These are phyloP conservation scores for Papilio aristodemus DNA, from an alignment of 1,140 invertebrate species.

Conservation along the genomic window DNA sequence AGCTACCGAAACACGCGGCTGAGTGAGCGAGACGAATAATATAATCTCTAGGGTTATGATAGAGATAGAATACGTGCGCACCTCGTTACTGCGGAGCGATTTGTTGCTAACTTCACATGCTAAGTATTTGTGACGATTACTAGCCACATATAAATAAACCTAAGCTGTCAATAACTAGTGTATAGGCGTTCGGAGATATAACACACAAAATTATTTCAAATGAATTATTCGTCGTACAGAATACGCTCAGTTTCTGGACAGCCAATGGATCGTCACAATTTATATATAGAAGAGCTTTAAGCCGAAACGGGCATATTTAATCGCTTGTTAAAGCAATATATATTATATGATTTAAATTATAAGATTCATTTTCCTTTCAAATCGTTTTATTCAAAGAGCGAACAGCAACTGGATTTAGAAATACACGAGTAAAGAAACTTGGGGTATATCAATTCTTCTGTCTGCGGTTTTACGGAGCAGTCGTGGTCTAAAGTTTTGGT, in stretches of 20 bases:
- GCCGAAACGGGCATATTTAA: background rate
- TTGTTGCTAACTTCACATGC: too few relatives aligned
- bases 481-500: slow-evolving; percentile 13
- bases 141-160: too few relatives aligned
- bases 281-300: slow-evolving; percentile 40
- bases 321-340: background rate
- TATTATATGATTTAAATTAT: background rate
- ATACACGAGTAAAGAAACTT: slow-evolving; percentile 19
- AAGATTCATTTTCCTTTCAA: background rate
- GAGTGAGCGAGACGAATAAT: too few relatives aligned
- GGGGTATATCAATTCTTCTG: background rate
- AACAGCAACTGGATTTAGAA: background rate
- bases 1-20: background rate
- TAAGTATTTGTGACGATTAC: too few relatives aligned
- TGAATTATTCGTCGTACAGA: slow-evolving; percentile 31
- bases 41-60: too few relatives aligned
- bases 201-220: too few relatives aligned
- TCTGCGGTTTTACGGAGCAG: slow-evolving; percentile 12
- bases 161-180: too few relatives aligned
- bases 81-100: too few relatives aligned
- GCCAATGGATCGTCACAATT: slow-evolving; percentile 33
- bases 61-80: too few relatives aligned
- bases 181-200: too few relatives aligned
- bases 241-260: slow-evolving; percentile 43
- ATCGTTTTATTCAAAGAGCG: background rate